Conservation (phyloP, 2,888 invertebrate species). For the Miltochrista miniata region DNA sequence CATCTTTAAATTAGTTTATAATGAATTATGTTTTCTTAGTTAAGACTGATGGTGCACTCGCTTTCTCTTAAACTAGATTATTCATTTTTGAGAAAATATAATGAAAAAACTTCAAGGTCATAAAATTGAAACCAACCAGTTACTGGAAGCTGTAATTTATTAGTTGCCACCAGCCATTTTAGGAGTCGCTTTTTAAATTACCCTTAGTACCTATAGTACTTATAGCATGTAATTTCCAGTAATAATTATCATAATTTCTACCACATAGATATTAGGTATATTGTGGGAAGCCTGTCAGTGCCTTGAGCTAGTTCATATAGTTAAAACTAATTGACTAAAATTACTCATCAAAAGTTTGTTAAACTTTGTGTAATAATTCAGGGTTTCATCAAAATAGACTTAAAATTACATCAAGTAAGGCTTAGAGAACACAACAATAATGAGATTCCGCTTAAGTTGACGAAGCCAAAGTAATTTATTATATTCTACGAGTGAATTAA, state of each 20-base stretch:
- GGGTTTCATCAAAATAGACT: neutral
- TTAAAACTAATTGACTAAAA: neutral
- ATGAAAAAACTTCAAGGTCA: neutral
- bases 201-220: too few relatives aligned
- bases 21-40: constrained; percentile 35
- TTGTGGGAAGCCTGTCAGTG: too few relatives aligned
- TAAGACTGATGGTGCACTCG: constrained; percentile 23
- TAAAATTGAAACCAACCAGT: too few relatives aligned
- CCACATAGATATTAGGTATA: too few relatives aligned
- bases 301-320: too few relatives aligned
- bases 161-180: too few relatives aligned
- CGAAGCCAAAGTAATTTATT: constrained; percentile 21
- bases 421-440: neutral
- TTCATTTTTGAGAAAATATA: constrained; percentile 9
- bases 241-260: too few relatives aligned
- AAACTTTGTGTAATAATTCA: too few relatives aligned
- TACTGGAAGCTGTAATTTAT: too few relatives aligned
- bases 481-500: constrained; percentile 19
- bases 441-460: constrained; percentile 6
- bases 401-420: neutral
- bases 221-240: too few relatives aligned
- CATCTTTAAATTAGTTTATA: constrained; percentile 36
- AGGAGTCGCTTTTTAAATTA: too few relatives aligned
- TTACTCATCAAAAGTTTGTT: neutral
- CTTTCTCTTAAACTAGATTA: constrained; percentile 18